A percentile compares a stretch with the other conserved stretches of the same genome.
Conservation (phyloP, 2,113 vertebrate species). For the Myxocyprinus asiaticus region DNA sequence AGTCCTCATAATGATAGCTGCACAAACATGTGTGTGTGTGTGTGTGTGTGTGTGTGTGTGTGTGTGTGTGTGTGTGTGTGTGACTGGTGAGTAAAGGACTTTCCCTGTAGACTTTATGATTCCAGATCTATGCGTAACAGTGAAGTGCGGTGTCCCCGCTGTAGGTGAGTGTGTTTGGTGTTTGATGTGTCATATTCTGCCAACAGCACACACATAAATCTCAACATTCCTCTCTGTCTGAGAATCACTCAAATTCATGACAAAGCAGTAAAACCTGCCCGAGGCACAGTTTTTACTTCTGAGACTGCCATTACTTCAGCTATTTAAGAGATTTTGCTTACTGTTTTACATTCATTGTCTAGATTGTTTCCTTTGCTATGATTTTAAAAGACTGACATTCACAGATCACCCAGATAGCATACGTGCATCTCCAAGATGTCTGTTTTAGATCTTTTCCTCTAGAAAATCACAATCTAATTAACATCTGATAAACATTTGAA, state of each 20-base stretch:
- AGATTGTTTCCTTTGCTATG: no score
- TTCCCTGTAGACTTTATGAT: conserved; percentile 30
- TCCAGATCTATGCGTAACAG: conserved; percentile 46
- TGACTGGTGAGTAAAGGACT: background rate
- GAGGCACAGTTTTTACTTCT: background rate
- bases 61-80: background rate
- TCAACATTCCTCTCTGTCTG: conserved; percentile 11
- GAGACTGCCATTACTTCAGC: background rate
- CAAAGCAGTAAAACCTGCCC: conserved; percentile 36
- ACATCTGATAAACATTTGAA: no score
- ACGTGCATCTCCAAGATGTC: no score
- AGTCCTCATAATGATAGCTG: no score
- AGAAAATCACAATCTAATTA: no score
- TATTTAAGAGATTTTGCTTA: no score
- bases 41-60: no score
- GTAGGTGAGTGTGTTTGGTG: conserved; percentile 16
- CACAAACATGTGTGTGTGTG: conserved; percentile 35
- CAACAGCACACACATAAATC: conserved; percentile 50
- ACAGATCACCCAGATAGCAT: no score
- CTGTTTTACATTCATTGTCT: no score
- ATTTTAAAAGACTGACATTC: no score
- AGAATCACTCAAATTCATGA: conserved; percentile 35
- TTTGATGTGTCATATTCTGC: conserved; percentile 39
- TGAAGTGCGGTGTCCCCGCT: conserved; percentile 10
- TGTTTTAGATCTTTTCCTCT: no score